Conservation (phyloP, 2,888 invertebrate species). For the Sericinus montela region DNA sequence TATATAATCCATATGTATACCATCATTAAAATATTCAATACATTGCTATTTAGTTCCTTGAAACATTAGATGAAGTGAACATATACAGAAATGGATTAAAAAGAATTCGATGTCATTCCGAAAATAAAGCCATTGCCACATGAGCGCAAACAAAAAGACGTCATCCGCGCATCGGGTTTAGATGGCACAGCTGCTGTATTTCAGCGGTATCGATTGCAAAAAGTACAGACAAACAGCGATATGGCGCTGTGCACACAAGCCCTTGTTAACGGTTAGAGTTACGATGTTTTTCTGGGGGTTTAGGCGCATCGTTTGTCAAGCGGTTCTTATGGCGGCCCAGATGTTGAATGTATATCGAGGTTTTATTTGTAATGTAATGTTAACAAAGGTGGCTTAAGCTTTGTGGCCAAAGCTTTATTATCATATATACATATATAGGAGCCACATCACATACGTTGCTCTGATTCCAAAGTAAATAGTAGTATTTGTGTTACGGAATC, state of each 20-base stretch:
- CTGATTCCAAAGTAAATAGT: too few species aligned
- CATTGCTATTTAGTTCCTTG: background rate
- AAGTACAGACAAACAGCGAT: constrained; percentile 20
- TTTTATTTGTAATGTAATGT: too few species aligned
- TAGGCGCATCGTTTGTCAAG: constrained; percentile 5
- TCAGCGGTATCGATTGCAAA: constrained; percentile 69
- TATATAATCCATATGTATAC: too few species aligned
- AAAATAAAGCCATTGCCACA: constrained; percentile 15
- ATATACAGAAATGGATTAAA: constrained; percentile 3
- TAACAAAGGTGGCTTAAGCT: too few species aligned
- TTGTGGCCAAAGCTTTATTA: too few species aligned
- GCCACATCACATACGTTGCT: too few species aligned
- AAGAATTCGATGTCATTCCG: constrained; percentile 11
- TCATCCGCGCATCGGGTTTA: constrained; percentile 19
- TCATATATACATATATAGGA: too few species aligned
- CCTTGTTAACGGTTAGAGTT: constrained; percentile 15
- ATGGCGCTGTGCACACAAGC: constrained; percentile 15
- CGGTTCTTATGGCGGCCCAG: background rate
- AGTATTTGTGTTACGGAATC: too few species aligned
- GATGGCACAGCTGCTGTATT: constrained; percentile 56
- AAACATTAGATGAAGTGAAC: background rate
- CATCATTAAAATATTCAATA: too few species aligned
- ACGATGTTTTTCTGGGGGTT: constrained; percentile 11
- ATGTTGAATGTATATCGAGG: too few species aligned
- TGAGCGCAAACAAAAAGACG: constrained; percentile 17